phyloP scores from a whole-genome alignment of 2,888 invertebrate genomes.

The Cephalotes varians region DNA sequence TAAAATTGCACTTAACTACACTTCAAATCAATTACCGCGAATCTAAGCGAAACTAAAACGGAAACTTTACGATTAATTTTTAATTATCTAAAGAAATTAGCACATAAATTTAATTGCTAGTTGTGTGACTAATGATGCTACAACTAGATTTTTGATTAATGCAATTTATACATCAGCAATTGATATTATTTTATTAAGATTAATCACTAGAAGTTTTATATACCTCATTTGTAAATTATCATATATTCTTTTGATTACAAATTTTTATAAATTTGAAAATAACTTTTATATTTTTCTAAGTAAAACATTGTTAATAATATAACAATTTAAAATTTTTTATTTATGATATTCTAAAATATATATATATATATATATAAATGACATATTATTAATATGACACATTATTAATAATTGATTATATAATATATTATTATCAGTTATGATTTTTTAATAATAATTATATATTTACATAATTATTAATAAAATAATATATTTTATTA shows the following conservation, averaged over 20 bases:
- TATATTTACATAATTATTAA: no score
- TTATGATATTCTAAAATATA: background rate
- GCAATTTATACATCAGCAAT: constrained; percentile 5
- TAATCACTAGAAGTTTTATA: background rate
- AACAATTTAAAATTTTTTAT: background rate
- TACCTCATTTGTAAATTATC: background rate
- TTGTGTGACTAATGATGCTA: background rate
- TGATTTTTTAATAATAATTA: no score
- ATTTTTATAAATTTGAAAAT: background rate
- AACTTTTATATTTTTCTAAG: background rate
- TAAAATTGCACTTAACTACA: constrained; percentile 15
- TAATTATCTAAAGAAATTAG: background rate
- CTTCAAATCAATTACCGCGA: constrained; percentile 8
- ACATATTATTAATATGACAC: background rate
- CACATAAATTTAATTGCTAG: background rate
- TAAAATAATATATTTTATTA: background rate
- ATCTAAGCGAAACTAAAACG: background rate
- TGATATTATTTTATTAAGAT: background rate
- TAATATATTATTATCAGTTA: no score
- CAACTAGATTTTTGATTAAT: background rate
- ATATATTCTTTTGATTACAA: background rate
- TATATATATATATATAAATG: no score
- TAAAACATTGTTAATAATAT: background rate
- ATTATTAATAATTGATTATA: no score
- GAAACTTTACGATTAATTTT: background rate